Conservation (phyloP, 2,888 invertebrate species). For the Bimastos eiseni region DNA sequence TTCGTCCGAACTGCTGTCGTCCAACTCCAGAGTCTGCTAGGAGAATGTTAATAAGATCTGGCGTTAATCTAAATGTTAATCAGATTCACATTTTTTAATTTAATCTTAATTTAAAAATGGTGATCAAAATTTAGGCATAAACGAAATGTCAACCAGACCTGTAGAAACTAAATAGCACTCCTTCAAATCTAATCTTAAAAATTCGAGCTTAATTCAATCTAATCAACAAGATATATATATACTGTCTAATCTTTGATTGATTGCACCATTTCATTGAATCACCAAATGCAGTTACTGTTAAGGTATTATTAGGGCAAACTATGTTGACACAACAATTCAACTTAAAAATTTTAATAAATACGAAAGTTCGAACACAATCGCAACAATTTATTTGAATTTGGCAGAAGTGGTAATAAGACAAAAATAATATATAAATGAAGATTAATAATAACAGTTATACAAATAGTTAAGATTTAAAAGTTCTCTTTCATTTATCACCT, state of each 20-base stretch:
- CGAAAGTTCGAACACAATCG: background rate
- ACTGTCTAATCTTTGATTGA: background rate
- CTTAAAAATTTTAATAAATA: background rate
- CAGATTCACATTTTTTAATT: too few species aligned
- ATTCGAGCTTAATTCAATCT: background rate
- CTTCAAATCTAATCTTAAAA: background rate
- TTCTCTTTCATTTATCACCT: slow-evolving; percentile 7
- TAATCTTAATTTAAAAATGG: too few species aligned
- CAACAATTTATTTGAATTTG: background rate
- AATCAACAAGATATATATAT: background rate
- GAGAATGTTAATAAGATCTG: background rate
- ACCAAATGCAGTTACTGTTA: background rate
- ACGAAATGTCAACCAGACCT: background rate
- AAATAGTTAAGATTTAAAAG: background rate
- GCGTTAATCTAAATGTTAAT: background rate
- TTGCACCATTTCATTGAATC: background rate
- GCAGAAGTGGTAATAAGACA: background rate
- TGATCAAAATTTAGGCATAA: too few species aligned
- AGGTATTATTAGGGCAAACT: background rate
- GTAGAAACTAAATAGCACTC: background rate
- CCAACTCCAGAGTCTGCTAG: background rate
- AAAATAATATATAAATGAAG: background rate
- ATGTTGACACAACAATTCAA: background rate
- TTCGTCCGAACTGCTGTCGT: slow-evolving; percentile 26
- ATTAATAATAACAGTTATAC: background rate